Evolutionary conservation across 1,140 invertebrate genomes (phyloP).

Genomic region (Drosophila chauvacae): DNA sequence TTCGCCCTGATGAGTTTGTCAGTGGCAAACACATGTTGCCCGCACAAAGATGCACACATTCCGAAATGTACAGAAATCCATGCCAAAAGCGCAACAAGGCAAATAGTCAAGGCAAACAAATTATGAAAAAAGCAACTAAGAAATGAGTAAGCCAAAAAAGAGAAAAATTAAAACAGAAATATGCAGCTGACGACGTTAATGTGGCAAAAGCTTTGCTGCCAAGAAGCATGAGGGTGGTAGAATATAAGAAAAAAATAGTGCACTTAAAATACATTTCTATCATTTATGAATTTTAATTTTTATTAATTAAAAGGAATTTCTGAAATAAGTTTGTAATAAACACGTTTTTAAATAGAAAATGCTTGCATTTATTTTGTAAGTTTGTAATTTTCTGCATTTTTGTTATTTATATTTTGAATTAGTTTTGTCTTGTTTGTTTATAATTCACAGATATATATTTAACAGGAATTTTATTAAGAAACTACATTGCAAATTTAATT

Average conservation of each 20-base stretch:
- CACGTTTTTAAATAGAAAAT: too few species aligned
- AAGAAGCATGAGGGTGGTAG: conserved; percentile 4
- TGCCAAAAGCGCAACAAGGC: conserved; percentile 66
- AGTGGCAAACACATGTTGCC: conserved; percentile 55
- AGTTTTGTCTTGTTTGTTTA: too few species aligned
- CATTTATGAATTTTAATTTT: too few species aligned
- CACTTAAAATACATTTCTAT: neutral
- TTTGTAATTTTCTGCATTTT: too few species aligned
- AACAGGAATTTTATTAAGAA: neutral
- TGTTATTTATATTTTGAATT: too few species aligned
- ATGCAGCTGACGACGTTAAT: conserved; percentile 66
- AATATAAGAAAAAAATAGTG: neutral
- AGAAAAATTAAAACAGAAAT: conserved; percentile 28
- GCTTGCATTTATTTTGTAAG: too few species aligned
- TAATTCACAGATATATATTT: neutral
- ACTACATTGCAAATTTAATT: too few species aligned
- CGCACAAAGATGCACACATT: conserved; percentile 39
- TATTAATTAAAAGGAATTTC: too few species aligned
- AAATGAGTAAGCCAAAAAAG: conserved; percentile 54
- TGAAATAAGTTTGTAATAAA: too few species aligned
- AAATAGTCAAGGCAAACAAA: conserved; percentile 66
- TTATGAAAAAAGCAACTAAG: conserved; percentile 68
- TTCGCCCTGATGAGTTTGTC: conserved; percentile 59
- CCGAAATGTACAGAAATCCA: conserved; percentile 14
- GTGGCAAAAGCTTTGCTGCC: conserved; percentile 55